Evolutionary conservation across 2,888 invertebrate species (phyloP).

Genomic region (Ctenicera cuprea): DNA sequence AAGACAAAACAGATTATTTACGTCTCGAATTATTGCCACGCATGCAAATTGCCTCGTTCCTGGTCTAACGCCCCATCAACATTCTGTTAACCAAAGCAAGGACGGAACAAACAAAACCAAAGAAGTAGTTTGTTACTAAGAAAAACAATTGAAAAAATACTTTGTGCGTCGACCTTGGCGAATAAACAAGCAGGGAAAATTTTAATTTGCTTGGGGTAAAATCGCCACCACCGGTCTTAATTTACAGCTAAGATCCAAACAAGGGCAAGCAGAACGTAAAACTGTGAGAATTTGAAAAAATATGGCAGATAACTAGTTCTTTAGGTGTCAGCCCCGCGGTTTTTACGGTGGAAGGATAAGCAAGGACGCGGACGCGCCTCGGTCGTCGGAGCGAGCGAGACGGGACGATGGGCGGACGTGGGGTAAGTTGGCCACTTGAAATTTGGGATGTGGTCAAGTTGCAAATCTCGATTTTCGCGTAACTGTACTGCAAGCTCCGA

Average conservation of each 20-base stretch:
- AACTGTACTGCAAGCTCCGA: conserved; percentile 68
- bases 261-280: too few relatives aligned
- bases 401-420: conserved; percentile 47
- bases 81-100: not conserved
- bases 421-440: conserved; percentile 57
- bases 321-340: conserved; percentile 30
- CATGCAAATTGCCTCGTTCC: conserved; percentile 39
- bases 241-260: too few relatives aligned
- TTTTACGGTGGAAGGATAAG: conserved; percentile 44
- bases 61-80: conserved; percentile 21
- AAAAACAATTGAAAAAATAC: conserved; percentile 1
- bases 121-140: not conserved
- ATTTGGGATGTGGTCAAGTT: conserved; percentile 62
- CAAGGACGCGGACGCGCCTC: conserved; percentile 35
- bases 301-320: conserved; percentile 24
- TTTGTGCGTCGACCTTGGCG: not conserved
- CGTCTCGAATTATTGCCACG: conserved; percentile 37
- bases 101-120: not conserved
- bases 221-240: not conserved
- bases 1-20: conserved; percentile 38
- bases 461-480: conserved; percentile 71
- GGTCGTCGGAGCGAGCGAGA: conserved; percentile 46
- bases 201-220: not conserved
- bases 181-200: not conserved
- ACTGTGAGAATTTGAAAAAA: conserved; percentile 6